Percentiles rank a stretch among this genome's conserved stretches.
These are phyloP conservation scores for Cynocephalus volans DNA, from an alignment of 2,113 vertebrate species.

Conservation along the genomic window DNA sequence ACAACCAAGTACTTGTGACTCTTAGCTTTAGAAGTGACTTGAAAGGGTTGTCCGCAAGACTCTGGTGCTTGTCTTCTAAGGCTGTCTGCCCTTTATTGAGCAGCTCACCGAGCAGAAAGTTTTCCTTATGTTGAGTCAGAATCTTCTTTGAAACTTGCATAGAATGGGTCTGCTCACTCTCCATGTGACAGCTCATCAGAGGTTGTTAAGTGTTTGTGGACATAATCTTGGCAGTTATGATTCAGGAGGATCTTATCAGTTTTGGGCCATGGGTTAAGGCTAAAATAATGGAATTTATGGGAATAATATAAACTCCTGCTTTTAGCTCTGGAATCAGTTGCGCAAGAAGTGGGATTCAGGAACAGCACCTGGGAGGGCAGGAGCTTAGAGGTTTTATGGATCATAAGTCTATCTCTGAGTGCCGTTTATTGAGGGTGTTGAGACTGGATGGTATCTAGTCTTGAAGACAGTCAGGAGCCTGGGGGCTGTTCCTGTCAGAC, in stretches of 20 bases:
- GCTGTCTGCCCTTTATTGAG: background rate
- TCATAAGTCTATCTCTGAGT: background rate
- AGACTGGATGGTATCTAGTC: background rate
- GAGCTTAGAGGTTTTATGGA: background rate
- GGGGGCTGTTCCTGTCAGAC: background rate
- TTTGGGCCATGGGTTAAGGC: background rate
- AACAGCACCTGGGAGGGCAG: background rate
- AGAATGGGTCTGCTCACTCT: background rate
- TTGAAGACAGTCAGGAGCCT: background rate
- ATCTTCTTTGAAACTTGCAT: background rate
- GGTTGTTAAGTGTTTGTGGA: background rate
- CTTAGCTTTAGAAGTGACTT: background rate
- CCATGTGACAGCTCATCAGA: background rate
- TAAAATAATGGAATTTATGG: conserved; percentile 26
- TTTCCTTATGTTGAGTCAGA: background rate
- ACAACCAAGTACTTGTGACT: background rate
- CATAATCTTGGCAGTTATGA: background rate
- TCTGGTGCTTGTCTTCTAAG: background rate
- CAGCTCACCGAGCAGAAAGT: background rate
- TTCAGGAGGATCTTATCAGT: conserved; percentile 14
- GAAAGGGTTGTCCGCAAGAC: background rate
- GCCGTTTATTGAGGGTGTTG: background rate
- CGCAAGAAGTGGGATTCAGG: background rate
- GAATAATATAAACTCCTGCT: background rate
- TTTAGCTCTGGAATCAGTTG: conserved; percentile 13